Conservation (phyloP, 2,113 vertebrate species). For the Coptodon bakossiorum region DNA sequence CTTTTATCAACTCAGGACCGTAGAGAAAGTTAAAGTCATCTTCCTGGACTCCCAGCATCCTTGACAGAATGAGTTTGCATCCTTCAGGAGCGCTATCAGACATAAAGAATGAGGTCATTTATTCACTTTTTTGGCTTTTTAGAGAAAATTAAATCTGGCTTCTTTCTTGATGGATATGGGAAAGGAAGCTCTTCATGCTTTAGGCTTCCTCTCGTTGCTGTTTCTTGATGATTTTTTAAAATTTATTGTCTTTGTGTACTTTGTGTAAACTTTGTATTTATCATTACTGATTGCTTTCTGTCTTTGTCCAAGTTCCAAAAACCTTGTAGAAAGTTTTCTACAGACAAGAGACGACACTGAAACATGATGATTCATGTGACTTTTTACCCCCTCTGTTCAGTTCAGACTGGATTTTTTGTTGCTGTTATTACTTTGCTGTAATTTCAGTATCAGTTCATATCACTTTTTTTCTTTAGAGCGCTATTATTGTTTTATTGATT, state of each 20-base stretch:
- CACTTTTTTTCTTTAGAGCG: background rate
- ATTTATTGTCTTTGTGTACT: background rate
- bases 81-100: background rate
- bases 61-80: background rate
- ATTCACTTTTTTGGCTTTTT: background rate
- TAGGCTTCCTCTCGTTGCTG: background rate
- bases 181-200: background rate
- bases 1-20: background rate
- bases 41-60: background rate
- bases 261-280: background rate
- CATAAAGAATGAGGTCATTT: background rate
- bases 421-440: background rate
- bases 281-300: background rate
- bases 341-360: background rate
- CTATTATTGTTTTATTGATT: slow-evolving; percentile 28
- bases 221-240: background rate
- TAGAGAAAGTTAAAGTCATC: background rate
- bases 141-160: background rate
- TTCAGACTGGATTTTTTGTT: background rate
- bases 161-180: background rate
- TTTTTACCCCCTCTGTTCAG: background rate
- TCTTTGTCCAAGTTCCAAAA: background rate
- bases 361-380: background rate
- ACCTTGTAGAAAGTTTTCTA: background rate
- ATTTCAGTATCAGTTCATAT: background rate